Base-by-base conservation (phyloP, 2,797 vertebrate species). In the Serranus cabrilla region DNA sequence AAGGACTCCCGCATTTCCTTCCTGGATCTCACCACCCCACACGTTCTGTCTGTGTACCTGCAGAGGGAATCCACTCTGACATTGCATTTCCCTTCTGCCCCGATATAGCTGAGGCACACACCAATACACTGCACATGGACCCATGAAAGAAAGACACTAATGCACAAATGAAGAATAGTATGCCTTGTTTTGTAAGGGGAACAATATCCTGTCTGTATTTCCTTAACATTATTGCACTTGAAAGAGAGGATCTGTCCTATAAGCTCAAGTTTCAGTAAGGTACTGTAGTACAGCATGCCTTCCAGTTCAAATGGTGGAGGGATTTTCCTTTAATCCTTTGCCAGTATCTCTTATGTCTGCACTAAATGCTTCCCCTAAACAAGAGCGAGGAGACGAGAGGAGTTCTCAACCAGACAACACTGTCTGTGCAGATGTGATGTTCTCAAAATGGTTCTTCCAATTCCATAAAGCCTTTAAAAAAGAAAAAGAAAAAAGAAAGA, bases 151-250 rank as follows among this genome's bases (percentile, higher is more conserved):
- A 75, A 84, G 81, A 94, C 80, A 80, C 66, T 62, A 72, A 87
- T 85, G 81, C 72, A 87, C 88, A 89, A 71, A 86, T 75, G 54
- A 85, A 85, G 66, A 85, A 54, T 62, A 71, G 68, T 79, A 86
- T 78, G 83, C 84, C 87, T 88, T 85, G 75, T 83, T 74, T 81
- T 82, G 59, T 77, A 51, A 74, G 76, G 73, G 79, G 74, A 84
- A 61, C 52, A 50, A 79, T 69, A 42, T 78, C 86, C 65, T 89
- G 51, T 84, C 58, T 82, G 42, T 80, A 62, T 86, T 83, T 83
- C 74, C 73, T 82, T 87, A 88, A 86, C 69, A 71, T 80, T 82
- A 62, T 89, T 93, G 91, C 90, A 93, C 91, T 91, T 86, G 81
- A 90, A 91, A 75, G 60, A 84, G 80, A 87, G 68, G 74, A 82